Conservation (phyloP, 2,888 invertebrate species). For the Aspidapion aeneum region DNA sequence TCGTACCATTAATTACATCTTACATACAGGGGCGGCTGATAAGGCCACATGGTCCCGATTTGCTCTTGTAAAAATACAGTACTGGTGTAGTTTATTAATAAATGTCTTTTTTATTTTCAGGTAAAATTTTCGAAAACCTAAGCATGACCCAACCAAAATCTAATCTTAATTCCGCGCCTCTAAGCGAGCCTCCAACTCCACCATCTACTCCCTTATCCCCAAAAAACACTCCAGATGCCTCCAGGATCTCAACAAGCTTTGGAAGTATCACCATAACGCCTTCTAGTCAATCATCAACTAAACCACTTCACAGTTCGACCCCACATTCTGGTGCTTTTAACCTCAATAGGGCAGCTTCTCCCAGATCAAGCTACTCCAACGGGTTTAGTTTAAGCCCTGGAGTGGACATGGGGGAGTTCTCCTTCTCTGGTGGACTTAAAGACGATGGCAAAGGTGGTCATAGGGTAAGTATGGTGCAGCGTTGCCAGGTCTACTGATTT, state of each 20-base stretch:
- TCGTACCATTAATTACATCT: no score
- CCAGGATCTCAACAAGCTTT: slow-evolving; percentile 8
- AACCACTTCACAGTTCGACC: slow-evolving; percentile 40
- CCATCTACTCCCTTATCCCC: slow-evolving; percentile 51
- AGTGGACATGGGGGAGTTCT: background rate
- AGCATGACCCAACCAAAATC: slow-evolving; percentile 36
- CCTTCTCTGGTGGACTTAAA: background rate
- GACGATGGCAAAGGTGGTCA: background rate
- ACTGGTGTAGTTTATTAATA: no score
- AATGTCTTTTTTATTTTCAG: slow-evolving; percentile 45
- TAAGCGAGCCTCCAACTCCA: slow-evolving; percentile 51
- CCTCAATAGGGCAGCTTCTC: background rate
- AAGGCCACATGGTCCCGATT: no score
- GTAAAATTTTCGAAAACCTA: slow-evolving; percentile 51
- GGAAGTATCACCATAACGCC: slow-evolving; percentile 9
- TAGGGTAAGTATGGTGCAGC: background rate
- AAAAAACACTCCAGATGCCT: slow-evolving; percentile 31
- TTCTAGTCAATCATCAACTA: slow-evolving; percentile 24
- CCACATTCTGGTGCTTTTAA: slow-evolving; percentile 11
- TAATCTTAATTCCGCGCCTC: slow-evolving; percentile 33
- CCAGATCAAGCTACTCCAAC: background rate
- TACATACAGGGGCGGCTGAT: no score
- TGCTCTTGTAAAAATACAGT: no score
- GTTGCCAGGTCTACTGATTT: no score
- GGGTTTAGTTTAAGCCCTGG: background rate